phyloP scores from a whole-genome alignment of 2,113 vertebrate species.

The Channa argus region DNA sequence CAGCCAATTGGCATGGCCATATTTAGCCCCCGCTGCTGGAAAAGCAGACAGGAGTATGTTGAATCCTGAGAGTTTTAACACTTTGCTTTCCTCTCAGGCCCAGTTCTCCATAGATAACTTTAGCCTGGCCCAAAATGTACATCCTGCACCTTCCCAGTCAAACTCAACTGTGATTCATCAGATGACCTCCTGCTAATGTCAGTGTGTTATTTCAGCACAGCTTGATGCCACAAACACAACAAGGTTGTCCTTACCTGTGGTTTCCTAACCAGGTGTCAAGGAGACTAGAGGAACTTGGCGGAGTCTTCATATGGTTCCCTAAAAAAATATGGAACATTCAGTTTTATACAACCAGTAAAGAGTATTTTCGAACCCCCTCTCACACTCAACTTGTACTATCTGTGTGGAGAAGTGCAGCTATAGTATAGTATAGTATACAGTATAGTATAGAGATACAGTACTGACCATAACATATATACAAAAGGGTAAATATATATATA shows the following conservation, averaged over 20 bases:
- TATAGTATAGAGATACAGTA: not conserved
- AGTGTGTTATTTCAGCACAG: conserved; percentile 4
- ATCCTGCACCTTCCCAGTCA: conserved; percentile 3
- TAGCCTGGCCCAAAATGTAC: not conserved
- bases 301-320: conserved; percentile 12
- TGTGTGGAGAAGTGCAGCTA: not conserved
- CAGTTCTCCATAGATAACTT: not conserved
- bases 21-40: not conserved
- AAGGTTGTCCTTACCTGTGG: conserved; percentile 10
- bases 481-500: not conserved
- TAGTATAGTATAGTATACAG: no score
- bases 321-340: conserved; percentile 23
- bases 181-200: not conserved
- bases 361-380: not conserved
- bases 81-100: not conserved
- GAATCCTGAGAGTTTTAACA: conserved; percentile 6
- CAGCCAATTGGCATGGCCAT: not conserved
- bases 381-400: not conserved
- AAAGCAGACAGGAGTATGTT: conserved; percentile 7
- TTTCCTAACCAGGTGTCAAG: conserved; percentile 13
- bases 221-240: not conserved
- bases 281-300: not conserved
- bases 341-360: conserved; percentile 3
- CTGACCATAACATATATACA: not conserved
- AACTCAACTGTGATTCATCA: conserved; percentile 14